Evolutionary conservation across 1,140 invertebrate species (phyloP), one percentile per base, ranked within the genome.

Genomic region (Drosophila auraria): DNA sequence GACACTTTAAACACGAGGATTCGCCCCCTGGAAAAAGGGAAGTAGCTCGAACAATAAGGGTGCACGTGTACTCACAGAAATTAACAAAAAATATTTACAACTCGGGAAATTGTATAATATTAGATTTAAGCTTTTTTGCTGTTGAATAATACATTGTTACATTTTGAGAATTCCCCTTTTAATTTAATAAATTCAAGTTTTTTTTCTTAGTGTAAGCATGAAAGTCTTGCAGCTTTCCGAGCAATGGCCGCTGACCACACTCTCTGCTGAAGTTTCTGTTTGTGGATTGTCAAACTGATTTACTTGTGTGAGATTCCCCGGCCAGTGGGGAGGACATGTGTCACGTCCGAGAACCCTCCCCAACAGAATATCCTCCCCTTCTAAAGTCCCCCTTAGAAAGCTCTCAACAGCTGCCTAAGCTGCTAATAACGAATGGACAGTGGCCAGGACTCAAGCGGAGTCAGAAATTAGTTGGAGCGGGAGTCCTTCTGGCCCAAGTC

Each of bases 341-440:
- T 87, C 87, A 90, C 76, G 79, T 83, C 66, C 63, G 23, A 40
- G 2, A 47, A n/a, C 40, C 65, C 57, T 54, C 38, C 47, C 45
- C 17, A 51, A 45, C 25, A 1, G 33, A 23, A 23, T 23, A 23
- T 14, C 53, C 27, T 44, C 25, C 47, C 38, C 57, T 45, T 23
- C 33, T n/a, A 7, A 7, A 69, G 25, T 42, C 64, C 44, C 27
- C 51, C 64, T 45, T 58, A 33, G 56, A 62, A 47, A 60, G 80
- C 68, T 71, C 69, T 91, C 80, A 83, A 70, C 87, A 78, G 75
- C 74, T 80, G 82, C 69, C 87, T 87, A 87, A 74, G 73, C 65
- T 51, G 64, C 74, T 76, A 77, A 77, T 91, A 92, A 92, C 87
- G 87, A 91, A 92, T 91, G 87, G 87, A 76, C 82, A 80, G 70